Conservation (phyloP, 2,888 invertebrate species). For the Callyntrura sp. region DNA sequence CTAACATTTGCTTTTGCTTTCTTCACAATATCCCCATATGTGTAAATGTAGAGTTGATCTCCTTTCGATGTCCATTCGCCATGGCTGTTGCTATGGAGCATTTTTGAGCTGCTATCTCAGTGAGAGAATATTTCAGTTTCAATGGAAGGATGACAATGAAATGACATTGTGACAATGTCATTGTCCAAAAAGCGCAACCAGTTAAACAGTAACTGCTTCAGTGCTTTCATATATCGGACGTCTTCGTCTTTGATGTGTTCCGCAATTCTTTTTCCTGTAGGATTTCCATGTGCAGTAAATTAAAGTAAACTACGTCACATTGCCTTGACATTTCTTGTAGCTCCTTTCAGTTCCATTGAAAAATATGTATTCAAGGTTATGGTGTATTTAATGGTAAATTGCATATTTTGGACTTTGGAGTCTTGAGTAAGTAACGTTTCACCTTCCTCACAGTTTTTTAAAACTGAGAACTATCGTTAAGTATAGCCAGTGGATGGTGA, state of each 20-base stretch:
- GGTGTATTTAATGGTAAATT: too few relatives aligned
- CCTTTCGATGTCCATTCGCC: conserved; percentile 85
- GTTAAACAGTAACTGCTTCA: too few relatives aligned
- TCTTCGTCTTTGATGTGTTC: conserved; percentile 90
- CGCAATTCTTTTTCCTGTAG: conserved; percentile 88
- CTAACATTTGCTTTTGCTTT: conserved; percentile 78
- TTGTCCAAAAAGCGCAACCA: conserved; percentile 87
- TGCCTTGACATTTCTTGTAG: conserved; percentile 87
- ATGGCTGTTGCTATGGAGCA: conserved; percentile 49
- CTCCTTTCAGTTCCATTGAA: conserved; percentile 87
- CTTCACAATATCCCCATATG: conserved; percentile 68
- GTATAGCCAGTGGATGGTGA: too few relatives aligned
- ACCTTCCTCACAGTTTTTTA: too few relatives aligned
- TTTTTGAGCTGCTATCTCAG: conserved; percentile 77
- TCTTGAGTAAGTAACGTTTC: too few relatives aligned
- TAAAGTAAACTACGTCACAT: conserved; percentile 89
- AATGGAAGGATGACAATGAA: conserved; percentile 49
- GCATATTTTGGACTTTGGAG: too few relatives aligned
- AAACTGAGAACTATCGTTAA: too few relatives aligned
- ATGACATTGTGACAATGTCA: conserved; percentile 74
- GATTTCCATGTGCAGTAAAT: conserved; percentile 91
- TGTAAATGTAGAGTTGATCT: conserved; percentile 86
- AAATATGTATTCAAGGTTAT: too few relatives aligned
- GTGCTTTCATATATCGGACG: too few relatives aligned
- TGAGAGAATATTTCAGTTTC: conserved; percentile 81